Base-by-base conservation (phyloP, 2,113 vertebrate species). In the Gobiocypris rarus region DNA sequence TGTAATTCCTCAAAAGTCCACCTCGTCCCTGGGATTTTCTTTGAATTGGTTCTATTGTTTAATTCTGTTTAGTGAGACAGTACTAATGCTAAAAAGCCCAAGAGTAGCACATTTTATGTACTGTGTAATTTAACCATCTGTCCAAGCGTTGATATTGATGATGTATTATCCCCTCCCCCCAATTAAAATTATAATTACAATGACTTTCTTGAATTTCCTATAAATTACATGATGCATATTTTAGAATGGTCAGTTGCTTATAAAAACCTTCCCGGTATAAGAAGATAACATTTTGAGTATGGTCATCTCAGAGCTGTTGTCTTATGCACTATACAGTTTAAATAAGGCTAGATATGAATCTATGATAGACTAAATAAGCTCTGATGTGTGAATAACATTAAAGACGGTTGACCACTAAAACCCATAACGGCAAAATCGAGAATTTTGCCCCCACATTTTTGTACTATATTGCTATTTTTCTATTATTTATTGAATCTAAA, bases 1-100 rank as follows among this genome's bases (percentile, higher is more conserved):
- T 79, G 63, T 70, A 45, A 28, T 15, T 79, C 38, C 54, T 83
- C 24, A 78, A 50, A 77, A 77, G 63, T 78, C 52, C 28, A 52
- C 9, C 13, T 75, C 67, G 24, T 83, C 31, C 38, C 24, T 75
- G 71, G 31, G 41, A 45, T 73, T 48, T 73, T 73, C 26, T 7
- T 65, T 31, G 26, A 28, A 81, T 24, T 28, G 19, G 24, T 38
- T 69, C 13, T 83, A 15, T 75, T 54, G 52, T 54, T 54, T 8
- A 17, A 19, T 15, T 61, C 19, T 75, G 34, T 34, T n/a, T 38
- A 77, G 19, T 59, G 22, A 59, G 43, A 41, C 22, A 26, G 13
- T 38, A 77, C 10, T 15, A 43, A 26, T 50, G 61, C 73, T 54
- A 15, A 54, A 59, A 69, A 56, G 34, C 22, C 50, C 11, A 24